A percentile compares a stretch with the other conserved stretches of the same genome.
Evolutionary conservation across 2,888 invertebrate species (phyloP).

Genomic region (Agelastica alni): DNA sequence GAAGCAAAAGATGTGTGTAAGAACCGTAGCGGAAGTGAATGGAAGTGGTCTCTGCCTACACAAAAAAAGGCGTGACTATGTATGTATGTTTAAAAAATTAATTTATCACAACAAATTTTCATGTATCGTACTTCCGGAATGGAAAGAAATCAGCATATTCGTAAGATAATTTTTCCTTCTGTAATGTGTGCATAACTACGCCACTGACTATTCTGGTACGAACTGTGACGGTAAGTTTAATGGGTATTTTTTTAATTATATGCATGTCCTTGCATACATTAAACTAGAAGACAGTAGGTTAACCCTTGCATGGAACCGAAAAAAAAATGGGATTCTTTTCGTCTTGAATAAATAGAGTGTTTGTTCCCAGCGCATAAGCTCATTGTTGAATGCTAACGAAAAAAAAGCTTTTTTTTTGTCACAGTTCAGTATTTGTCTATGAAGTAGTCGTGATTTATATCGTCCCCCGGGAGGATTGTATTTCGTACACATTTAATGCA

Average conservation of each 20-base stretch:
- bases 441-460: conserved; percentile 34
- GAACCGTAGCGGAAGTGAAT: no score
- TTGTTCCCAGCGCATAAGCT: conserved; percentile 39
- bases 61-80: no score
- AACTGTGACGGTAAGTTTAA: conserved; percentile 12
- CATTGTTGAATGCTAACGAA: conserved; percentile 20
- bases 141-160: no score
- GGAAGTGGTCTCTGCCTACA: no score
- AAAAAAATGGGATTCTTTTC: conserved; percentile 36
- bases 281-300: conserved; percentile 51
- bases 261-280: conserved; percentile 54
- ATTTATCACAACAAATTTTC: no score
- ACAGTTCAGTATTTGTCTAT: conserved; percentile 28
- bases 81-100: no score
- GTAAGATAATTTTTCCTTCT: not conserved
- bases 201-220: conserved; percentile 1
- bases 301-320: conserved; percentile 48
- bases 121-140: no score
- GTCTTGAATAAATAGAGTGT: conserved; percentile 51
- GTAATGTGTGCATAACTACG: not conserved
- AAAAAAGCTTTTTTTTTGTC: conserved; percentile 30
- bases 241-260: conserved; percentile 31
- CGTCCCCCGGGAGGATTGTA: conserved; percentile 29
- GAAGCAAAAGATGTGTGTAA: no score
- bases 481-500: conserved; percentile 24